Evolutionary conservation across 2,797 vertebrate species (phyloP).

Genomic region (Aldrovandia affinis): DNA sequence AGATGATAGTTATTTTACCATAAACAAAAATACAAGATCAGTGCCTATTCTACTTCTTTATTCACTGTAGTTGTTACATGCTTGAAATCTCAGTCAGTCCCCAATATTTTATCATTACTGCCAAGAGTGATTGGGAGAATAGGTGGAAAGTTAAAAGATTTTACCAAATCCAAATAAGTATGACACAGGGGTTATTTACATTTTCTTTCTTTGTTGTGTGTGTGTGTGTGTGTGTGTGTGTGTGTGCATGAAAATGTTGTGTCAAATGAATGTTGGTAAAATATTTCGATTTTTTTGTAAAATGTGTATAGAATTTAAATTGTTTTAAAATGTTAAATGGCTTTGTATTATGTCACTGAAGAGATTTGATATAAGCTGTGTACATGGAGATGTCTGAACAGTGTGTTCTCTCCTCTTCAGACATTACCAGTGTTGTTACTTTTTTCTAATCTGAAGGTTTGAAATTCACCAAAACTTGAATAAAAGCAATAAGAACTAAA

Average conservation of each 20-base stretch:
- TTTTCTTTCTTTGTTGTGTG: constrained; percentile 55
- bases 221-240: constrained; percentile 55
- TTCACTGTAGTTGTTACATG: neutral
- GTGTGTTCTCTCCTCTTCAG: constrained; percentile 26
- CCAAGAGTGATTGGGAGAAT: constrained; percentile 34
- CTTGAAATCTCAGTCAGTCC: neutral
- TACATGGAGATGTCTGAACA: constrained; percentile 19
- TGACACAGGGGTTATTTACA: constrained; percentile 45
- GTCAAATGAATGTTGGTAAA: constrained; percentile 58
- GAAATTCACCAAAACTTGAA: constrained; percentile 69
- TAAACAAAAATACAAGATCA: constrained; percentile 5
- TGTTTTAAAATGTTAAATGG: constrained; percentile 53
- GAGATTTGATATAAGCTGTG: constrained; percentile 53
- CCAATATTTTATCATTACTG: constrained; percentile 20
- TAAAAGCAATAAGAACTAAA: constrained; percentile 65
- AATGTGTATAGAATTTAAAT: constrained; percentile 50
- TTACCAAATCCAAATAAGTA: constrained; percentile 60
- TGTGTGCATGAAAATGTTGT: constrained; percentile 59
- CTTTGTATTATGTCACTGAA: constrained; percentile 54
- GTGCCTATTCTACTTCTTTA: constrained; percentile 19
- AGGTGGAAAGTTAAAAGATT: constrained; percentile 53
- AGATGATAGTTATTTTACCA: neutral
- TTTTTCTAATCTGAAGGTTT: constrained; percentile 67
- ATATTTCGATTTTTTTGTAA: constrained; percentile 61
- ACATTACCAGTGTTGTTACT: constrained; percentile 47